Conservation (phyloP, 2,888 invertebrate genomes). For the Noctua janthe region DNA sequence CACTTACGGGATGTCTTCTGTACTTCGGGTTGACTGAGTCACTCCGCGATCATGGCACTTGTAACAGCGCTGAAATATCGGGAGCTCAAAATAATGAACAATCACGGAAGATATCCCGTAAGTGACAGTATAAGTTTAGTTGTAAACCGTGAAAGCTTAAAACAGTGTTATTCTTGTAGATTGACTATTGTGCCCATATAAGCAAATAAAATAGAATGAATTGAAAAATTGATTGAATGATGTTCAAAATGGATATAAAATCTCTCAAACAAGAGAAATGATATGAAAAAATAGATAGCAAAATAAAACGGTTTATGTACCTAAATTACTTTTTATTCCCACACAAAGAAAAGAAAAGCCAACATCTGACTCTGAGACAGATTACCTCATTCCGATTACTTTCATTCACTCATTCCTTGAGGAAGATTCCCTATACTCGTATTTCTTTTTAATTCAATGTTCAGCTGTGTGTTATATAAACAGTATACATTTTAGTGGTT, state of each 20-base stretch:
- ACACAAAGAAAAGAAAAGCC: constrained; percentile 12
- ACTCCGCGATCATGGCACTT: too few relatives aligned
- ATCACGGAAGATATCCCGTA: too few relatives aligned
- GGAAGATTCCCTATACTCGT: constrained; percentile 7
- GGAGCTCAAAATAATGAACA: too few relatives aligned
- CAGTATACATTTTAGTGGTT: constrained; percentile 42
- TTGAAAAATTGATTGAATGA: too few relatives aligned
- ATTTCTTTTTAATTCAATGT: constrained; percentile 41
- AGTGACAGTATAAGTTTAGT: too few relatives aligned
- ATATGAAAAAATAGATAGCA: background rate
- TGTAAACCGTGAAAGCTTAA: too few relatives aligned
- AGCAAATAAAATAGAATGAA: too few relatives aligned
- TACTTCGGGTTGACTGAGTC: too few relatives aligned
- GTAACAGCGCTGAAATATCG: too few relatives aligned
- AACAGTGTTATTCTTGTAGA: too few relatives aligned
- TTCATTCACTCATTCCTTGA: constrained; percentile 25
- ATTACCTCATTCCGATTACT: constrained; percentile 28
- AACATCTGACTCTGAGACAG: constrained; percentile 13
- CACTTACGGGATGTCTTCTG: too few relatives aligned
- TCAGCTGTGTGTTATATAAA: constrained; percentile 47
- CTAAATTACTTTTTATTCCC: background rate
- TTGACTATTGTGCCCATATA: too few relatives aligned
- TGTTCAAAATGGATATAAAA: background rate
- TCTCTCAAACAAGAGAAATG: background rate
- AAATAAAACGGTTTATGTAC: background rate